A percentile compares a stretch with the other conserved stretches of the same genome.
Evolutionary conservation across 2,888 invertebrate species (phyloP).

Genomic region (Daptonema setosum): DNA sequence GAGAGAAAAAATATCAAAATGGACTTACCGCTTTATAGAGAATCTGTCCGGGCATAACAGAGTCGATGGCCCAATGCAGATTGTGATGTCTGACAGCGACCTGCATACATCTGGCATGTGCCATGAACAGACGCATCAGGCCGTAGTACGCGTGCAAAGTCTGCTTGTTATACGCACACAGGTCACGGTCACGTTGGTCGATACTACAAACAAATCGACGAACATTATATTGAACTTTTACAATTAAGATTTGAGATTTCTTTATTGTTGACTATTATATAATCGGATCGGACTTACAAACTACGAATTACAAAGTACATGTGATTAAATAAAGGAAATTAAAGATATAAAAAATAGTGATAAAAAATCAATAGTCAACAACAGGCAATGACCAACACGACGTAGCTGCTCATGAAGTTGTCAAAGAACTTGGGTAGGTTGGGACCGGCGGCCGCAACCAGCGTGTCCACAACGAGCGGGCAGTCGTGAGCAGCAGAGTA

Average conservation of each 20-base stretch:
- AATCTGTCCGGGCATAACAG: constrained; percentile 86
- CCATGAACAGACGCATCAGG: constrained; percentile 64
- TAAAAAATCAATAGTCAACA: too few species aligned
- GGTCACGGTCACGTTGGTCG: constrained; percentile 85
- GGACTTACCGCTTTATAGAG: too few species aligned
- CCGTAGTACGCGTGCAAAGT: constrained; percentile 75
- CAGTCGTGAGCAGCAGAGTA: not conserved
- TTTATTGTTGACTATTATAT: too few species aligned
- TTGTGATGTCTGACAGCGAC: constrained; percentile 76
- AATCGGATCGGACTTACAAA: too few species aligned
- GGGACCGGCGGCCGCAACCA: not conserved
- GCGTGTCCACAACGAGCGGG: not conserved
- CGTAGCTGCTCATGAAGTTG: constrained; percentile 86
- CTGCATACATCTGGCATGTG: constrained; percentile 63
- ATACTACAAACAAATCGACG: constrained; percentile 40
- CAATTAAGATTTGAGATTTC: too few species aligned
- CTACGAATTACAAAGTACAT: too few species aligned
- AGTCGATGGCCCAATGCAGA: constrained; percentile 85
- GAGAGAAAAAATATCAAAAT: too few species aligned
- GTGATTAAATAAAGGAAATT: too few species aligned
- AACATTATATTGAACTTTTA: not conserved
- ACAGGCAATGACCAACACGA: constrained; percentile 53
- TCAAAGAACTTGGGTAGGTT: constrained; percentile 31
- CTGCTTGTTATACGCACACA: constrained; percentile 70
- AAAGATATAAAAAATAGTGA: too few species aligned